Evolutionary conservation across 2,888 invertebrate genomes (phyloP), one percentile per base, ranked within the genome.

Genomic region (Phortica magna): DNA sequence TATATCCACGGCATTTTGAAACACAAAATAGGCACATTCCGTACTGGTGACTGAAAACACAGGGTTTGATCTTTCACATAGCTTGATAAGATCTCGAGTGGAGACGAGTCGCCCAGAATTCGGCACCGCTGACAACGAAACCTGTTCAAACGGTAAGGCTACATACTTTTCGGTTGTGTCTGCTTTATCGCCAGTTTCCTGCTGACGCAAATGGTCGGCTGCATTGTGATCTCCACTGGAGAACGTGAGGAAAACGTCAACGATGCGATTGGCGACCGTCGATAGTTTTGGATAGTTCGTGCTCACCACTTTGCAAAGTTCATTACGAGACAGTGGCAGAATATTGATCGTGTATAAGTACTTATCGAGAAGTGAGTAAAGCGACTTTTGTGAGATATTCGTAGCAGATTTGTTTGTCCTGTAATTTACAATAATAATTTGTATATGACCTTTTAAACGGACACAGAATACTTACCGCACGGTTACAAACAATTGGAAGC

Each of bases 401-500:
- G 82, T 83, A 0, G 87, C 83, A 0, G 89, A 88, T 81, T 91
- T 91, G 68, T 90, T 90, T n/a, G 91, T 92, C 75, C 92, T 92
- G 77, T 1, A 79, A 74, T 64, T 53, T 39, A 48, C 19, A 48
- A 48, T 48, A 12, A 14, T 14, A 48, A 48, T 12, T 14, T 48
- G 14, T 2, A 48, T 48, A 14, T 14, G 48, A 10, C 9, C 59
- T 41, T 14, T 41, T 42, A 75, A 7, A 10, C 48, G 39, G 0
- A 17, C 48, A 31, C 31, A 31, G 31, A 31, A 5, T 6, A 72
- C 83, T 85, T 91, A 95, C 95, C 95, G 94, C 91, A 97, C 96
- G 0, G 99, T 99, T 0, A 98, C 95, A 93, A 99, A 98, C 7
- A 99, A 92, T 89, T 98, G 97, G 91, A 99, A 99, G 0, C 96